A percentile compares a stretch with the other conserved stretches of the same genome.
Conservation (phyloP, 2,797 vertebrate species). For the Labeo calbasu region DNA sequence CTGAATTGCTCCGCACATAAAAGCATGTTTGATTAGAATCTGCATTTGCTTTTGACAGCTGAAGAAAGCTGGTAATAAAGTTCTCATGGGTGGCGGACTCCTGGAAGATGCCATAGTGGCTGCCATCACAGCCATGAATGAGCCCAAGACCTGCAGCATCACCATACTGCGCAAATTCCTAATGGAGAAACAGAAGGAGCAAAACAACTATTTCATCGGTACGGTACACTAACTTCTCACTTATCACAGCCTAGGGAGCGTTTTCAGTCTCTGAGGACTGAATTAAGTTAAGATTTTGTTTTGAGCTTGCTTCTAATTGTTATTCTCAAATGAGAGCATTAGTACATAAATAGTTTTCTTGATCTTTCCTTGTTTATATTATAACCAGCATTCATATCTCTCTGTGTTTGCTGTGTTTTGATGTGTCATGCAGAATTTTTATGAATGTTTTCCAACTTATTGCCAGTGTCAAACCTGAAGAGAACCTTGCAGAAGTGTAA, state of each 20-base stretch:
- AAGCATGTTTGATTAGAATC: background rate
- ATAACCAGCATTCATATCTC: background rate
- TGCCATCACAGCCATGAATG: slow-evolving; percentile 98
- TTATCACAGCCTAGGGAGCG: background rate
- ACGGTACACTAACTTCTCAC: slow-evolving; percentile 56
- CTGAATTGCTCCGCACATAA: background rate
- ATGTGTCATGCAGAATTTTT: background rate
- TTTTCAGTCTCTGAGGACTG: background rate
- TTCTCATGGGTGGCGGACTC: slow-evolving; percentile 85
- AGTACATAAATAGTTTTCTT: background rate
- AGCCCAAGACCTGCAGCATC: slow-evolving; percentile 97
- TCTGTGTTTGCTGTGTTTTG: background rate
- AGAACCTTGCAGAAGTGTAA: slow-evolving; percentile 96
- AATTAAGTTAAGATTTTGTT: background rate
- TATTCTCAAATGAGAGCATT: background rate
- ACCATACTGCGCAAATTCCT: slow-evolving; percentile 91
- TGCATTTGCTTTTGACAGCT: slow-evolving; percentile 75
- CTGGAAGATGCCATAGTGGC: slow-evolving; percentile 94
- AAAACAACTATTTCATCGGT: slow-evolving; percentile 89
- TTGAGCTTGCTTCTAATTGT: background rate
- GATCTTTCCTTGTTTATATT: background rate
- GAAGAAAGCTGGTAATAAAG: slow-evolving; percentile 90
- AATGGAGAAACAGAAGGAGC: slow-evolving; percentile 89
- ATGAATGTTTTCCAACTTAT: slow-evolving; percentile 9
- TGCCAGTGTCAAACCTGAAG: slow-evolving; percentile 88